Evolutionary conservation across 2,888 invertebrate genomes (phyloP), one percentile per base, ranked within the genome.

Genomic region (Halictus ligatus): DNA sequence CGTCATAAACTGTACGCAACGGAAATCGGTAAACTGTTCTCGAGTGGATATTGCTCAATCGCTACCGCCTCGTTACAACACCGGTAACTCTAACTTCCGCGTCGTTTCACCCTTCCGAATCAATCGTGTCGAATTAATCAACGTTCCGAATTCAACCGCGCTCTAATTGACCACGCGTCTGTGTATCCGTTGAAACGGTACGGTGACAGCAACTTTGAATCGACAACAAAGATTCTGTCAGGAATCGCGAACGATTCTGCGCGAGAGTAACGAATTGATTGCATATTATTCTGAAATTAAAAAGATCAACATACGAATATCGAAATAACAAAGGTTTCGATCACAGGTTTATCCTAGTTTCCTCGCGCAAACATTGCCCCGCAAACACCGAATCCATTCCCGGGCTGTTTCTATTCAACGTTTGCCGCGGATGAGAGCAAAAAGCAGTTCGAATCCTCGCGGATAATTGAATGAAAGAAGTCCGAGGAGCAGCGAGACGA

Each of bases 401-500:
- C 67, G 35, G 18, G 10, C 60, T 54, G 18, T 67, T 67, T 67
- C 67, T 35, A 67, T 67, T 67, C 4, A 67, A 15, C 18, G 29
- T 35, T 67, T 29, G 67, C 60, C 25, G 10, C 21, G 21, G 40
- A 10, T 10, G 40, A 69, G 15, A 67, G 67, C 64, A 64, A 64
- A 64, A 69, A 69, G 21, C 69, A 18, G 40, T 40, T 43, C 69
- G 43, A 69, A 69, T 69, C 40, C 43, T 21, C 40, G 21, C 21
- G n/a, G 69, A 69, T 69, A 69, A 74, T 81, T 69, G 29, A 80
- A 86, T 75, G 25, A 54, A 13, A 67, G 58, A 18, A 58, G 43
- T 72, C 48, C 46, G 46, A 29, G 78, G 84, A 82, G 79, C 81
- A 84, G 86, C 75, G 73, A 88, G 75, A 71, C 69, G 76, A 74